phyloP scores from a whole-genome alignment of 2,797 vertebrate species.

The Muscicapa striata region DNA sequence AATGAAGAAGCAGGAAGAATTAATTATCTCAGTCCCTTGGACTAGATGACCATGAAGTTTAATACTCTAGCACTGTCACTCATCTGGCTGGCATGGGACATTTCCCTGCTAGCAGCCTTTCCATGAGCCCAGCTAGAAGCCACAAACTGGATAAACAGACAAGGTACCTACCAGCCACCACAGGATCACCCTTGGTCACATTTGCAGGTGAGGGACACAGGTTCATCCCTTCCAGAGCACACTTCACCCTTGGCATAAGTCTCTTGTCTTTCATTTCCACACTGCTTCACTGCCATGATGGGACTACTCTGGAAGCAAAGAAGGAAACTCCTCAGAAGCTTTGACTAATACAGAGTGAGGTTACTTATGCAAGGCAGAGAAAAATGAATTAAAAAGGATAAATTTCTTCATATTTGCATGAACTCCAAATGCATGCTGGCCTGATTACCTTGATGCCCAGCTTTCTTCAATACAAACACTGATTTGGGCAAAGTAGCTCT shows the following conservation, averaged over 20 bases:
- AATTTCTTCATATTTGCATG: constrained; percentile 1
- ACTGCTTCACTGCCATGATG: neutral
- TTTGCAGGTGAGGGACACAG: neutral
- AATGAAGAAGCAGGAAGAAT: neutral
- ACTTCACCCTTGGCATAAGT: neutral
- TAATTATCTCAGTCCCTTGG: neutral
- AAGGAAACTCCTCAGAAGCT: neutral
- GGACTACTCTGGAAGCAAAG: neutral
- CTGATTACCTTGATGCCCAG: neutral
- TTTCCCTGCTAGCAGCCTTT: neutral
- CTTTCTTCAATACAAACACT: neutral
- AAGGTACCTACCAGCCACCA: neutral
- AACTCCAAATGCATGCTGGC: constrained; percentile 12
- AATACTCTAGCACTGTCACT: neutral
- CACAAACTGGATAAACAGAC: neutral
- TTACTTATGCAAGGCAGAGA: neutral
- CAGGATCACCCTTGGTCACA: neutral
- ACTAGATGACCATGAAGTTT: neutral
- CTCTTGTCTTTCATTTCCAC: constrained; percentile 8
- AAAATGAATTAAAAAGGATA: constrained; percentile 1
- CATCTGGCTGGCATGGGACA: neutral
- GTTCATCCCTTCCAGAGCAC: neutral
- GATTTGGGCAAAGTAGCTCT: neutral
- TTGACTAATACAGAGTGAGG: neutral
- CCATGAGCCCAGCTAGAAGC: neutral